Conservation (phyloP, 1,140 invertebrate genomes). For the Phenacoccus solenopsis region DNA sequence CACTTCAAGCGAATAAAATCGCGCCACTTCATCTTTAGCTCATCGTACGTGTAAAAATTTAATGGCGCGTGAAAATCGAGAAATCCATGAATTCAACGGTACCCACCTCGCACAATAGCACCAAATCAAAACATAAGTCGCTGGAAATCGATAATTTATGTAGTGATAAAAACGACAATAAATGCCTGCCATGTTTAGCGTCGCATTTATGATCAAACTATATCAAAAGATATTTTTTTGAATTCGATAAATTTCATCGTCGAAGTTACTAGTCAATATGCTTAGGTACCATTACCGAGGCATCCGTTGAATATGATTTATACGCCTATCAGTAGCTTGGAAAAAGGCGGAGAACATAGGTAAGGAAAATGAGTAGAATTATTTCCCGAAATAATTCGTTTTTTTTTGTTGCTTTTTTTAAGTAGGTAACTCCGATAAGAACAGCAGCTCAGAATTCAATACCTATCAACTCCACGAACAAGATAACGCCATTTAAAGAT, state of each 20-base stretch:
- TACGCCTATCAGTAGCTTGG: too few species aligned
- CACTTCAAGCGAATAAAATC: background rate
- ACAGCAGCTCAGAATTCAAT: too few species aligned
- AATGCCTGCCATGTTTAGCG: background rate
- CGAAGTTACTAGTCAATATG: too few species aligned
- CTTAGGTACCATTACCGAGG: too few species aligned
- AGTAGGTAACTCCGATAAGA: too few species aligned
- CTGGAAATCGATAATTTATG: background rate
- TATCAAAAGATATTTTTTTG: background rate
- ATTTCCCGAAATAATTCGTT: too few species aligned
- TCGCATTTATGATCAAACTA: background rate
- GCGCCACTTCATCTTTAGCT: background rate
- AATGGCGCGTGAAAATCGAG: background rate
- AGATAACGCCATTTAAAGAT: too few species aligned
- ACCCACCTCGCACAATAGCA: background rate
- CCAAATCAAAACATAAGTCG: background rate
- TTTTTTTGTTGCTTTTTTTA: too few species aligned
- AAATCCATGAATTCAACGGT: background rate
- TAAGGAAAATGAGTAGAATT: too few species aligned
- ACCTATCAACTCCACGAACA: too few species aligned
- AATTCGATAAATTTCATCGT: background rate
- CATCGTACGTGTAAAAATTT: background rate
- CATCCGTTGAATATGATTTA: too few species aligned
- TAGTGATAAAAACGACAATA: background rate
- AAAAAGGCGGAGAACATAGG: too few species aligned